These are phyloP conservation scores for Echinometra lucunter DNA, from an alignment of 53 echinoderm and acorn worm genomes.

Conservation along the genomic window DNA sequence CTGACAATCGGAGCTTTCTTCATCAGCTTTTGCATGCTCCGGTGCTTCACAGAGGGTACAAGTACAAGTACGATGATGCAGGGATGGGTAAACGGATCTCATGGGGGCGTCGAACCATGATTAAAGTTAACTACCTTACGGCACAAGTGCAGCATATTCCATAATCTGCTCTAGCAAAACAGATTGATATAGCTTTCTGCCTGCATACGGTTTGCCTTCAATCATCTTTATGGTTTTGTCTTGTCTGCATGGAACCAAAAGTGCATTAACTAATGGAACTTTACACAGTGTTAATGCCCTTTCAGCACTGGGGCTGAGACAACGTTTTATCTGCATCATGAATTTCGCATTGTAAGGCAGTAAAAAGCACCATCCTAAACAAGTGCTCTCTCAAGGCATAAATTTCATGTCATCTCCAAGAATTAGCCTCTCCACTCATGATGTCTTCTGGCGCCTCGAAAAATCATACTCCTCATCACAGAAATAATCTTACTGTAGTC, in stretches of 20 bases:
- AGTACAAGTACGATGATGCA: background rate
- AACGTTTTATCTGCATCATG: no score
- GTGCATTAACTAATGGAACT: background rate
- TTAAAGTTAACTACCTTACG: slow-evolving; percentile 8
- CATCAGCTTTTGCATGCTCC: background rate
- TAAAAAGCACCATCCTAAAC: no score
- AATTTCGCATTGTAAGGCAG: no score
- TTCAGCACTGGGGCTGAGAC: no score
- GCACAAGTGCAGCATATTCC: background rate
- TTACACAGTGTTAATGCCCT: no score
- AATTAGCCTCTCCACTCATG: no score
- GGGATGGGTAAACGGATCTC: background rate
- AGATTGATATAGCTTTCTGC: background rate
- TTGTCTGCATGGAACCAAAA: background rate
- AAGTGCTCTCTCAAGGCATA: no score
- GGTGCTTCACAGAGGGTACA: background rate
- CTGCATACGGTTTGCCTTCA: background rate
- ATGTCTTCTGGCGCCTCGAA: no score
- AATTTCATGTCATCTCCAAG: no score
- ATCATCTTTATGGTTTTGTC: background rate
- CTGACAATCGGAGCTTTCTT: background rate
- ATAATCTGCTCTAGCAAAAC: background rate
- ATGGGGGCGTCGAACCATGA: background rate
- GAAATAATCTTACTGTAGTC: no score
- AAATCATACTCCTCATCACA: no score